A percentile compares a stretch with the other conserved stretches of the same genome.
Evolutionary conservation across 2,113 vertebrate species (phyloP).

Genomic region (Chionis minor): DNA sequence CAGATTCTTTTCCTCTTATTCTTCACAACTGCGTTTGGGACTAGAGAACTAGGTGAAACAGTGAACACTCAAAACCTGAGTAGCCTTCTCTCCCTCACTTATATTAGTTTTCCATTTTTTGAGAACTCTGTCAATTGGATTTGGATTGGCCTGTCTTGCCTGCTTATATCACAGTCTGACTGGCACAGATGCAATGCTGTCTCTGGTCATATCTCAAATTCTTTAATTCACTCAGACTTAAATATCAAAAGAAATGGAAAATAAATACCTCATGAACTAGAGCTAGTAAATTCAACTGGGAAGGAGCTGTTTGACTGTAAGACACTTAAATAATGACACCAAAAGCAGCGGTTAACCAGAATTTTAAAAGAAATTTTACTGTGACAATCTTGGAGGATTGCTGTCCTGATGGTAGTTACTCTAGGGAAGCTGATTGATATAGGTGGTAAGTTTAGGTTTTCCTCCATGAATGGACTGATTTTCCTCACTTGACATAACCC

Average conservation of each 20-base stretch:
- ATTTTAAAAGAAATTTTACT: background rate
- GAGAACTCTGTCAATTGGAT: background rate
- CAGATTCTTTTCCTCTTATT: background rate
- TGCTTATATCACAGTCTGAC: background rate
- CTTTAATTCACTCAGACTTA: constrained; percentile 18
- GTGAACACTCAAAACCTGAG: background rate
- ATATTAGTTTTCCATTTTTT: background rate
- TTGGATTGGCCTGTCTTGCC: background rate
- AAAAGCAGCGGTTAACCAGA: background rate
- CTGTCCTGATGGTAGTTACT: background rate
- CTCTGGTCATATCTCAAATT: background rate
- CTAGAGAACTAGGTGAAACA: background rate
- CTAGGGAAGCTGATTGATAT: background rate
- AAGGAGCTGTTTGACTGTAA: background rate
- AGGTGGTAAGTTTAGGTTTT: background rate
- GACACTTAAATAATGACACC: background rate
- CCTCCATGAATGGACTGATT: background rate
- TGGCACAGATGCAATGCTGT: background rate
- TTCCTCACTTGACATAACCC: background rate
- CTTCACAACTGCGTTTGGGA: background rate
- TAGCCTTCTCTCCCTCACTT: background rate
- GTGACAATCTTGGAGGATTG: background rate
- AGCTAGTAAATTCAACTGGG: background rate
- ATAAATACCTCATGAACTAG: background rate
- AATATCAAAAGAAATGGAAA: constrained; percentile 1